These are phyloP conservation scores for Ceratosolen fusciceps DNA, from an alignment of 1,140 invertebrate species.

Conservation along the genomic window DNA sequence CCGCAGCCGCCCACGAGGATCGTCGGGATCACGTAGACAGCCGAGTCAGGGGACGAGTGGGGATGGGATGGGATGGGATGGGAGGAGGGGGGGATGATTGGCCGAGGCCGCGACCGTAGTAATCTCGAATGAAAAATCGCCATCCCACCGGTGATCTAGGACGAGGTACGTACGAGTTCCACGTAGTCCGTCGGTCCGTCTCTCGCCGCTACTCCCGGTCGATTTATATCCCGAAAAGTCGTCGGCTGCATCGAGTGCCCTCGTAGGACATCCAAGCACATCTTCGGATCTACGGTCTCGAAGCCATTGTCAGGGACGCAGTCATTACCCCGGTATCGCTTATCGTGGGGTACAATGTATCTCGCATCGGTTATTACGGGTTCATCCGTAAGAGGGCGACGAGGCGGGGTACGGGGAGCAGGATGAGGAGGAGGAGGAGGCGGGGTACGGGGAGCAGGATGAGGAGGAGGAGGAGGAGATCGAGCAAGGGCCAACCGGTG, in stretches of 20 bases:
- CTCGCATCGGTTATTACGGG: neutral
- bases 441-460: neutral
- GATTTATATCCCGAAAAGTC: constrained; percentile 9
- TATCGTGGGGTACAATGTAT: neutral
- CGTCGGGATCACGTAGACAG: neutral
- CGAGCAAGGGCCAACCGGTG: too few species aligned
- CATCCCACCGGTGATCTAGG: neutral
- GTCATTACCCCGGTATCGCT: neutral
- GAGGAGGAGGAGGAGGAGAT: constrained; percentile 6
- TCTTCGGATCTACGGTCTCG: too few species aligned
- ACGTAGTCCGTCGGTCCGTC: neutral
- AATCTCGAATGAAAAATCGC: constrained; percentile 24
- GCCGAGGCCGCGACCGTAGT: neutral
- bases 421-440: constrained; percentile 4
- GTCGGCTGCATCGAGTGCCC: neutral
- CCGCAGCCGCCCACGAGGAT: neutral
- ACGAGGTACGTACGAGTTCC: constrained; percentile 12
- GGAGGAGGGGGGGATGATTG: too few species aligned
- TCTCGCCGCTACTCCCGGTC: neutral
- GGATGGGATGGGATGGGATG: too few species aligned
- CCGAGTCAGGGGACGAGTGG: too few species aligned
- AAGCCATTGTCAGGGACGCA: too few species aligned
- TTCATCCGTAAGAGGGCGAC: neutral
- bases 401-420: constrained; percentile 7
- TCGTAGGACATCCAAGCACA: neutral